Conservation (phyloP, 2,797 vertebrate species). For the Emys orbicularis region DNA sequence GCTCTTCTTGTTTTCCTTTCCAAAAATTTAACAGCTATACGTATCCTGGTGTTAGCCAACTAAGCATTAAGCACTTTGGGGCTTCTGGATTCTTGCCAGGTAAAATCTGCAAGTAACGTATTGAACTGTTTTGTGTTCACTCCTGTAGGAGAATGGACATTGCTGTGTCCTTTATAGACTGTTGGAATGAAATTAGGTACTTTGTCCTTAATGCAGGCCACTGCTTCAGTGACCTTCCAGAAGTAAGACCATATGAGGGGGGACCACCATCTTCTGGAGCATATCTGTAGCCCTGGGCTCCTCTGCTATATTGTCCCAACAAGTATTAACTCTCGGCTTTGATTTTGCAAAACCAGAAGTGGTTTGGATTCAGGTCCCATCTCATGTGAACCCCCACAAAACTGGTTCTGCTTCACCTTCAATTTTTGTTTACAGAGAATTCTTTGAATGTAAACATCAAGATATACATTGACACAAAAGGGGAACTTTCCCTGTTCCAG, state of each 20-base stretch:
- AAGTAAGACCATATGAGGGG: not conserved
- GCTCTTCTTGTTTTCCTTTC: not conserved
- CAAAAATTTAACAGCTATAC: not conserved
- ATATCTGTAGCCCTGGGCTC: not conserved
- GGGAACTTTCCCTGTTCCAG: not conserved
- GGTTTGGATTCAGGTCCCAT: not conserved
- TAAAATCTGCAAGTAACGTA: not conserved
- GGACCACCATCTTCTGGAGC: not conserved
- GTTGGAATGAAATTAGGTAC: not conserved
- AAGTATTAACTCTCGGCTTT: not conserved
- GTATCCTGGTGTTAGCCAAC: not conserved
- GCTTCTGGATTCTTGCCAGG: not conserved
- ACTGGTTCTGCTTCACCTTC: not conserved
- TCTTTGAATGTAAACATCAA: not conserved
- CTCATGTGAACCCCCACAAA: not conserved
- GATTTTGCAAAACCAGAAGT: not conserved
- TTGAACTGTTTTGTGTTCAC: not conserved
- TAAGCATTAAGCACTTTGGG: not conserved
- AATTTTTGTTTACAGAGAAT: not conserved
- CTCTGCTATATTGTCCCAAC: not conserved
- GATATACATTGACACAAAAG: not conserved
- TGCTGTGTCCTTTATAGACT: not conserved
- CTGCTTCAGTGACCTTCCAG: not conserved
- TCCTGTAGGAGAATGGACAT: not conserved
- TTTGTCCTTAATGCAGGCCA: not conserved